Base-by-base conservation (phyloP, 2,797 vertebrate genomes). In the Sebastes hubbsi region DNA sequence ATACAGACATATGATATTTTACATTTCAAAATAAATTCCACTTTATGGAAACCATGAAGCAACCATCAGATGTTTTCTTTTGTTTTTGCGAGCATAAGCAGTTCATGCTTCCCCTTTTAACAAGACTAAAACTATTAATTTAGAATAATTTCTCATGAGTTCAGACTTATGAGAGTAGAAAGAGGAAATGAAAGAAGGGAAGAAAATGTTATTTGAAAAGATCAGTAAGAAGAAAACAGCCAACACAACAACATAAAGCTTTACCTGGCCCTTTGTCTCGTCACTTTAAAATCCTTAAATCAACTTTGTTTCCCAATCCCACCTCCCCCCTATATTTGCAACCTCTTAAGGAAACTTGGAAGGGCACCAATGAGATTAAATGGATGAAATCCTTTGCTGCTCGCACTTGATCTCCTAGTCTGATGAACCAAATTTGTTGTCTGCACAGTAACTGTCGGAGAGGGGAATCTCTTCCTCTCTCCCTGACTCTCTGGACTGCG, bases 241-340 rank as follows among this genome's bases (percentile, higher is more conserved):
- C 32, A 25, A 4, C 6, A 29, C 61, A 36, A 32, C 14, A 16
- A 49, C 46, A 20, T 25, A 69, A 27, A 12, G 52, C 5, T 29
- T 34, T n/a, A 32, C 18, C 60, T 79, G 22, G 12, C n/a, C 32
- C 11, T 82, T 74, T 66, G 65, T 75, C 46, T 82, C 1, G 2
- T 65, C 75, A 58, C 32, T 73, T 77, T 22, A 75, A 83, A 92
- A 91, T 92, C 92, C 86, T 87, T 93, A 89, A 91, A 94, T 93
- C 71, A 94, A 87, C 83, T 81, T 90, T 85, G 80, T 82, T 81
- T 88, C 69, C 80, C 88, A 92, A 94, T 95, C 92, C 81, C 12
- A 16, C 32, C 72, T 74, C 61, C 20, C n/a, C 70, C 82, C 82
- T 88, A 79, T 88, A 91, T 94, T 91, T 94, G 90, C 89, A 90